Evolutionary conservation across 2,888 invertebrate genomes (phyloP).

Genomic region (Tortrix viridana): DNA sequence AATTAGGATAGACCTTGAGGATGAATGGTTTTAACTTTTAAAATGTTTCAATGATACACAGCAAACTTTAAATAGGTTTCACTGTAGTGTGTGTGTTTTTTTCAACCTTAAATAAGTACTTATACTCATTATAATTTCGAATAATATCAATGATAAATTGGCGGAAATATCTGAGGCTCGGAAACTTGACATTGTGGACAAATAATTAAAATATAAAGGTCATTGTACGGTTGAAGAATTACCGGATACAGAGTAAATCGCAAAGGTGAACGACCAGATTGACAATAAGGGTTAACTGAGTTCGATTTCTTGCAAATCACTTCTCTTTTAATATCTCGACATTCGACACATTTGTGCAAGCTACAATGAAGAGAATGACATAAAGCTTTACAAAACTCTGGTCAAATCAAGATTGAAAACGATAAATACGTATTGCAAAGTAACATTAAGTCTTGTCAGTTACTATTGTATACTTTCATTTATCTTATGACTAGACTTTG

Average conservation of each 20-base stretch:
- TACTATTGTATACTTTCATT: background rate
- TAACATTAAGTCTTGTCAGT: background rate
- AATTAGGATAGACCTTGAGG: slow-evolving; percentile 4
- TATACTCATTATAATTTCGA: background rate
- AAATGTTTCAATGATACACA: background rate
- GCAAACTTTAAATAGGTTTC: no score
- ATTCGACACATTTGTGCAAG: slow-evolving; percentile 1
- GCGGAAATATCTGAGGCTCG: background rate
- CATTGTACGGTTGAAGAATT: slow-evolving; percentile 24
- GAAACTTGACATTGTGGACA: slow-evolving; percentile 12
- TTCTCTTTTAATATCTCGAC: background rate
- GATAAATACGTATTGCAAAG: background rate
- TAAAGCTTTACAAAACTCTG: background rate
- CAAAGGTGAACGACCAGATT: slow-evolving; percentile 22
- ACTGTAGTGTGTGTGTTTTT: no score
- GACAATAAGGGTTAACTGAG: slow-evolving; percentile 31
- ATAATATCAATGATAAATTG: background rate
- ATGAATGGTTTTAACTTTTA: background rate
- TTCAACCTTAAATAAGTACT: no score
- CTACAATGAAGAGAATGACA: background rate
- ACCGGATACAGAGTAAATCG: slow-evolving; percentile 22
- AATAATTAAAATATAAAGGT: slow-evolving; percentile 14
- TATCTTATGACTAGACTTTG: background rate
- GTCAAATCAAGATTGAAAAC: background rate
- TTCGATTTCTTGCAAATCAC: slow-evolving; percentile 36